Conservation (phyloP, 2,888 invertebrate species). For the Geotrupes spiniger region DNA sequence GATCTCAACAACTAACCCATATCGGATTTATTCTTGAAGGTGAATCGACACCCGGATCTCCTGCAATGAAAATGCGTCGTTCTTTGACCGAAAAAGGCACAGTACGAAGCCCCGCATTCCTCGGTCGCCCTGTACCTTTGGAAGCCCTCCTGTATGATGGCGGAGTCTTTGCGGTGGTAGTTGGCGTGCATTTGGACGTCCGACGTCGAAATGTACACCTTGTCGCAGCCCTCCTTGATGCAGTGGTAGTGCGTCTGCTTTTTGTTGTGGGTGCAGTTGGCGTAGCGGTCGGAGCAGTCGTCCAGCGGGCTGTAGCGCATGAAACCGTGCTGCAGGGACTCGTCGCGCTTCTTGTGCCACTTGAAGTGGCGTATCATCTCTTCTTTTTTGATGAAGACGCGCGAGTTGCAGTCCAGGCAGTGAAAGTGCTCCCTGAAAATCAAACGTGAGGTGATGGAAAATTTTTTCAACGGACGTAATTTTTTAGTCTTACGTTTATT, state of each 20-base stretch:
- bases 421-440: slow-evolving; percentile 85
- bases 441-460: no score
- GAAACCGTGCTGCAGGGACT: slow-evolving; percentile 93
- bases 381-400: slow-evolving; percentile 96
- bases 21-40: slow-evolving; percentile 98
- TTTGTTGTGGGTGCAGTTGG: slow-evolving; percentile 81
- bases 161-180: slow-evolving; percentile 96
- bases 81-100: slow-evolving; percentile 89
- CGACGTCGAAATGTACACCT: slow-evolving; percentile 97
- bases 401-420: slow-evolving; percentile 71
- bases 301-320: slow-evolving; percentile 90
- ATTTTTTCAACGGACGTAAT: no score
- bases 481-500: no score
- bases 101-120: slow-evolving; percentile 87
- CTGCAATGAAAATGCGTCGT: slow-evolving; percentile 98
- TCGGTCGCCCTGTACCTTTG: slow-evolving; percentile 95
- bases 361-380: slow-evolving; percentile 99
- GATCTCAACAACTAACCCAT: slow-evolving; percentile 78
- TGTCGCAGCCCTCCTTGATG: slow-evolving; percentile 89
- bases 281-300: slow-evolving; percentile 85
- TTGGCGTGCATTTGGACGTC: slow-evolving; percentile 99
- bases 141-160: slow-evolving; percentile 97
- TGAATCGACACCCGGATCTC: slow-evolving; percentile 85
- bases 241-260: slow-evolving; percentile 98
- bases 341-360: slow-evolving; percentile 98